phyloP scores from a whole-genome alignment of 2,888 invertebrate genomes.

The Lydus trimaculatus region DNA sequence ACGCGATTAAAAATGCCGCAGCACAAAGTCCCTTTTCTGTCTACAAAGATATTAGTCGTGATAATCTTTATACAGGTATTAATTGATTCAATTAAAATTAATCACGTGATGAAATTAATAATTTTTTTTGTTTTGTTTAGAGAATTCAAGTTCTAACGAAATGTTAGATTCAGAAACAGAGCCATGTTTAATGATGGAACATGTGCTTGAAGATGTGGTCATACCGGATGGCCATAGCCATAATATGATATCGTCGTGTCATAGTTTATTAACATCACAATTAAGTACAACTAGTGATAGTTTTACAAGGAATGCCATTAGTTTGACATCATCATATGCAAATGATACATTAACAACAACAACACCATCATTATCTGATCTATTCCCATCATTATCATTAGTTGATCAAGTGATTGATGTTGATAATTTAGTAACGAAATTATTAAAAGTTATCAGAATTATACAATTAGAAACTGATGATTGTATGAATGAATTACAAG shows the following conservation, averaged over 20 bases:
- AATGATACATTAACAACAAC: conserved; percentile 46
- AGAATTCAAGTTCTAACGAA: conserved; percentile 77
- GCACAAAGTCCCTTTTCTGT: conserved; percentile 48
- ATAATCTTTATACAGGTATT: conserved; percentile 50
- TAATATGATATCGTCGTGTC: conserved; percentile 71
- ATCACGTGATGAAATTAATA: neutral
- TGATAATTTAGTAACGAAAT: conserved; percentile 76
- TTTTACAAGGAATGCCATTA: conserved; percentile 65
- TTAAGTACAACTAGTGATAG: conserved; percentile 68
- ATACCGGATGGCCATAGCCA: conserved; percentile 72
- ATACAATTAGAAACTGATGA: conserved; percentile 76
- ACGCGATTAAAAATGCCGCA: conserved; percentile 71
- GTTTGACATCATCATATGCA: conserved; percentile 55
- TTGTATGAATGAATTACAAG: conserved; percentile 70
- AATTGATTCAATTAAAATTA: neutral
- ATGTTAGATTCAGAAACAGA: conserved; percentile 84
- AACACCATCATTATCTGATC: conserved; percentile 57
- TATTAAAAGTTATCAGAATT: conserved; percentile 76
- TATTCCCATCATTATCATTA: conserved; percentile 67
- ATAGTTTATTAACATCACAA: conserved; percentile 61
- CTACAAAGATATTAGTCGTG: conserved; percentile 52
- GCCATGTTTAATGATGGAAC: conserved; percentile 83
- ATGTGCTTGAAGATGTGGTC: conserved; percentile 72
- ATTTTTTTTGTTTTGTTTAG: conserved; percentile 54
- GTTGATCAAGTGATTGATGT: conserved; percentile 79